Conservation (phyloP, 2,113 vertebrate species). For the Hemiprocne comata region DNA sequence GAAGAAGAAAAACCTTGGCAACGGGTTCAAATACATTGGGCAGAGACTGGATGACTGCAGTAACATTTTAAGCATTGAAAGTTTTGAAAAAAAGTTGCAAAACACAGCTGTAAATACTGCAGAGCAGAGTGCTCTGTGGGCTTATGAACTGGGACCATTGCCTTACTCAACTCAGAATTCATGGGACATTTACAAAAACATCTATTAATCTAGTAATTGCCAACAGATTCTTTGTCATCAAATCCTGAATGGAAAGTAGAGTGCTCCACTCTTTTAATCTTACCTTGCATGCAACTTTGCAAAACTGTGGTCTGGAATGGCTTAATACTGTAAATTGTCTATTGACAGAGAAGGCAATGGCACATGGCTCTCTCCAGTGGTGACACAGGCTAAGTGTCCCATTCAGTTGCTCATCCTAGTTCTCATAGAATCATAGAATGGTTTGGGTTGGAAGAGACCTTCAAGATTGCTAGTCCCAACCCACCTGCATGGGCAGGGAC, state of each 20-base stretch:
- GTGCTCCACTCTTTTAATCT: neutral
- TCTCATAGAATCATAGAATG: neutral
- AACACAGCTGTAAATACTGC: neutral
- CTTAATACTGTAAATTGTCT: neutral
- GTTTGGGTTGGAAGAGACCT: too few species aligned
- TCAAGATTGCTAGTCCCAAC: too few species aligned
- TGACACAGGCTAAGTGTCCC: neutral
- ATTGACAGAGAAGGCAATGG: neutral
- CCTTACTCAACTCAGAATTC: neutral
- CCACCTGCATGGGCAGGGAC: too few species aligned
- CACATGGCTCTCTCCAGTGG: neutral
- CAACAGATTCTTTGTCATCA: slow-evolving; percentile 11
- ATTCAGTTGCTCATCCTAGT: neutral
- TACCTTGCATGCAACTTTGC: neutral
- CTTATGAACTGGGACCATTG: neutral
- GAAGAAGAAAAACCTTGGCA: neutral
- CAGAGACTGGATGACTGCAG: neutral
- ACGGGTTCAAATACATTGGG: neutral
- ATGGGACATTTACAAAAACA: neutral
- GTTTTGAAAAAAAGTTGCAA: neutral
- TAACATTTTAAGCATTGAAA: neutral
- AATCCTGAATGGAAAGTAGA: slow-evolving; percentile 3
- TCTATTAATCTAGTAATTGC: slow-evolving; percentile 26
- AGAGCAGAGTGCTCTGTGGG: neutral
- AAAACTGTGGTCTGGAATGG: neutral